phyloP scores from a whole-genome alignment of 2,888 invertebrate species.

The Terebella lapidaria region DNA sequence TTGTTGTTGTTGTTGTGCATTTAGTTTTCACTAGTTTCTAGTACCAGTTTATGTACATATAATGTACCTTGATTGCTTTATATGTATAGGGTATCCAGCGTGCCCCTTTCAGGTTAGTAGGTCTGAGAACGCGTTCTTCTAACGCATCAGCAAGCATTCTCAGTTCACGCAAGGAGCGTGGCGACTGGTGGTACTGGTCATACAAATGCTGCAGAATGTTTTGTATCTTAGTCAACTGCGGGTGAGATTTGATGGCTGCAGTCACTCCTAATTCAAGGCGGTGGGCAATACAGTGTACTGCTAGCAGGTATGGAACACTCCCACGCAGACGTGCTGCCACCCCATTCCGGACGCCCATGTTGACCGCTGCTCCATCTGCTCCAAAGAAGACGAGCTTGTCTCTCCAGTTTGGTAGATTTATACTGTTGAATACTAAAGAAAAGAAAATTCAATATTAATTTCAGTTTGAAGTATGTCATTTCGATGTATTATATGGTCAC shows the following conservation, averaged over 20 bases:
- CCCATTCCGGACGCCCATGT: neutral
- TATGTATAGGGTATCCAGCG: neutral
- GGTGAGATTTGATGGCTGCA: neutral
- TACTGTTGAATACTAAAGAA: neutral
- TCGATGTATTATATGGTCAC: no score
- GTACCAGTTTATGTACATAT: no score
- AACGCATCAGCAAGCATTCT: neutral
- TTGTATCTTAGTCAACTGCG: neutral
- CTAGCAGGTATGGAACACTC: neutral
- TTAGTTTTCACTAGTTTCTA: neutral
- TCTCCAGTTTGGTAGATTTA: neutral
- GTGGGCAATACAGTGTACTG: neutral
- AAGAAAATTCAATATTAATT: no score
- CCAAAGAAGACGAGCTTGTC: neutral
- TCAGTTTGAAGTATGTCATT: no score
- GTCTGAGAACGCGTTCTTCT: neutral
- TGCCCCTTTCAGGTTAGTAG: neutral
- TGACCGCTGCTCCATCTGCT: neutral
- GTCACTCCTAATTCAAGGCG: neutral
- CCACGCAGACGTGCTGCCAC: neutral
- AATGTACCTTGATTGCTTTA: no score
- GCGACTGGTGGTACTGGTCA: neutral
- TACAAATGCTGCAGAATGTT: neutral
- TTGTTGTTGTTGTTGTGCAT: no score
- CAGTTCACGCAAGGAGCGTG: neutral